phyloP scores from a whole-genome alignment of 2,113 vertebrate species.

The Xerus inauris region DNA sequence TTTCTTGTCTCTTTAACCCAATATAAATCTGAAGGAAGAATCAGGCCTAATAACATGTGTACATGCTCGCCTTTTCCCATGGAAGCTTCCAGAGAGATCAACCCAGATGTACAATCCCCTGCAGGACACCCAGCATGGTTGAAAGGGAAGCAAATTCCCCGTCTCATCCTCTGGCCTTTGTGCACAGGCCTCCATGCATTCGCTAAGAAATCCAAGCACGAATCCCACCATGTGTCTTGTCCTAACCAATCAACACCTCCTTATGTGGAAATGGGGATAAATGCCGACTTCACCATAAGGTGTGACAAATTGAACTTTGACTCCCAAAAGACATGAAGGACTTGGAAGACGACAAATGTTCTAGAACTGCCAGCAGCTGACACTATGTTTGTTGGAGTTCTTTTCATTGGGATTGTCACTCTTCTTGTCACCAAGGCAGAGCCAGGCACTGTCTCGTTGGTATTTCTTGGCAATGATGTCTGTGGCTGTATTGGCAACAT shows the following conservation, averaged over 20 bases:
- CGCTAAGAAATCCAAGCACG: background rate
- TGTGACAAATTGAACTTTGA: background rate
- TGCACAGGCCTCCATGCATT: background rate
- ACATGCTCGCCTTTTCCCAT: background rate
- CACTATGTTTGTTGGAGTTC: background rate
- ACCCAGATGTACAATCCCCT: background rate
- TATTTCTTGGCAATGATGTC: background rate
- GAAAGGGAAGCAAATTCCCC: accelerated
- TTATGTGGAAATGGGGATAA: background rate
- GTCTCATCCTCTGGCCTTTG: accelerated
- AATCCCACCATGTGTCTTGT: background rate
- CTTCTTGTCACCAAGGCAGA: background rate
- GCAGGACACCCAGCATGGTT: background rate
- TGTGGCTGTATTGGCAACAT: no score
- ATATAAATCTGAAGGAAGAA: background rate
- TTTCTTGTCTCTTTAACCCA: background rate
- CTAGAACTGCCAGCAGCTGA: accelerated
- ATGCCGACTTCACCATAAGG: background rate
- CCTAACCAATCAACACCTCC: background rate
- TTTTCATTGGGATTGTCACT: background rate
- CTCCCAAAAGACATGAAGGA: accelerated
- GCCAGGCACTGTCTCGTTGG: background rate
- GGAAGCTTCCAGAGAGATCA: background rate
- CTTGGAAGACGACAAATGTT: background rate
- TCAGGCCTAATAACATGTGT: no score